Conservation (phyloP, 2,797 vertebrate species). For the Rhincodon typus region DNA sequence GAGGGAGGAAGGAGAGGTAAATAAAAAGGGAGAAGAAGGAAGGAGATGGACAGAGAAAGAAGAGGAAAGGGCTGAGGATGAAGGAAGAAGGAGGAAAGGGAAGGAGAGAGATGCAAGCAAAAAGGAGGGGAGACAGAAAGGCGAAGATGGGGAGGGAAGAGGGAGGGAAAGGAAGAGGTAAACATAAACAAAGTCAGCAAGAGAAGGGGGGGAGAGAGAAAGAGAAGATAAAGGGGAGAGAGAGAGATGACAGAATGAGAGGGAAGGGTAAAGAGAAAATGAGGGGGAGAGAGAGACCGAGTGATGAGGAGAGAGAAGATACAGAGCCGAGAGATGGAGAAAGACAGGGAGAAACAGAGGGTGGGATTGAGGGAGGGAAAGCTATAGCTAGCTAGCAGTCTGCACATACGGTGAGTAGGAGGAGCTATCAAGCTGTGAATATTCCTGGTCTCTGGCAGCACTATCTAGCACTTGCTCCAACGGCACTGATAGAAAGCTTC, state of each 20-base stretch:
- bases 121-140: neutral
- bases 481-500: neutral
- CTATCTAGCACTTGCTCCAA: neutral
- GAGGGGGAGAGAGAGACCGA: neutral
- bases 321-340: no score
- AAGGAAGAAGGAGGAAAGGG: neutral
- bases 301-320: neutral
- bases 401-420: slow-evolving; percentile 11
- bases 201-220: neutral
- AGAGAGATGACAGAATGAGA: neutral
- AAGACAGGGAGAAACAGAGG: neutral
- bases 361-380: neutral
- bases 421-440: neutral
- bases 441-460: neutral
- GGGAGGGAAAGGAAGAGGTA: neutral
- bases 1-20: neutral
- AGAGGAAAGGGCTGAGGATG: neutral
- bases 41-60: neutral
- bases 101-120: neutral
- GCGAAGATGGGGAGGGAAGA: neutral
- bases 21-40: neutral
- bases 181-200: neutral
- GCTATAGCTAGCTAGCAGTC: neutral
- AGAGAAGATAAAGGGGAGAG: neutral
- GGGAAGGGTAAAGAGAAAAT: neutral